Base-by-base conservation (phyloP, 2,113 vertebrate species). In the Microtus pennsylvanicus region DNA sequence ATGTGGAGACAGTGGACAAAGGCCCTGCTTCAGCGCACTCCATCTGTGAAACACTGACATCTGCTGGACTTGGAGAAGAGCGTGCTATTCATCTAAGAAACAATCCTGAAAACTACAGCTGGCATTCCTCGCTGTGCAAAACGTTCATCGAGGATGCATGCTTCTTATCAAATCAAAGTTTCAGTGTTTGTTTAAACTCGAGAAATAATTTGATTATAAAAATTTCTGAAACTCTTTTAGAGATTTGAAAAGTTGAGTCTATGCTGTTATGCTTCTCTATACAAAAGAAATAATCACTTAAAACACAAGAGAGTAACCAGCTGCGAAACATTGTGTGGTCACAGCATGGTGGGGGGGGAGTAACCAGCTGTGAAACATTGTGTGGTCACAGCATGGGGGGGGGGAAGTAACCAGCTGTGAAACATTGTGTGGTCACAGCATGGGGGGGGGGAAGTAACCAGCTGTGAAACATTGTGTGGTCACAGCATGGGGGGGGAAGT, bases 31-130 rank as follows among this genome's bases (percentile, higher is more conserved):
- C 33, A 95, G 67, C 10, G 1, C 50, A 50, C 50, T 47, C 96
- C 94, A 86, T 95, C n/a, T 90, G 97, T 96, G 93, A 96, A 96
- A 98, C 85, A 67, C 97, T 98, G 98, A 96, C 98, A 98, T 91
- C 98, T 98, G 94, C 98, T 81, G 98, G 98, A 86, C 93, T 95
- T 22, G 12, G 55, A 77, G 81, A 83, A 65, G 80, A 45, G 13
- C 81, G 22, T n/a, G 94, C 50, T 58, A 1, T 22, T 94, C 76
- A 82, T 22, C 81, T 47, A 85, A 19, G 83, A 70, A 28, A 67
- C 30, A 33, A 61, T 28, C 75, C 76, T 72, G 55, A 76, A 82
- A 89, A 80, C 70, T n/a, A 35, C 1, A 47, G 14, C 47, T 52
- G 67, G 47, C 17, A 42, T 2, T 22, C 3, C 65, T 85, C 35